These are phyloP conservation scores for Byasa hedistus DNA, from an alignment of 2,888 invertebrate species.

Conservation along the genomic window DNA sequence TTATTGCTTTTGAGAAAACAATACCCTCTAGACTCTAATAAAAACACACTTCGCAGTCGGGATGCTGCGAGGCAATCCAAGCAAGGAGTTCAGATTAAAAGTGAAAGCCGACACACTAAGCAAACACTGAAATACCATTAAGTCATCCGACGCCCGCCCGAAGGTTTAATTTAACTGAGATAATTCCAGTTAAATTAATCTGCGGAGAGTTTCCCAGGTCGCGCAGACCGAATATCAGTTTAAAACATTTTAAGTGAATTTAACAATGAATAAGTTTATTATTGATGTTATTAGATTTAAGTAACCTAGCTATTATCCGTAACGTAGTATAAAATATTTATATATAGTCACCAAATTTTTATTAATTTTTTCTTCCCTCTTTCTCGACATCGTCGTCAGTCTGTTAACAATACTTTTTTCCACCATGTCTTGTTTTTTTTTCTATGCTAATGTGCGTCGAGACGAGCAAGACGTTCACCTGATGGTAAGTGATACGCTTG, in stretches of 20 bases:
- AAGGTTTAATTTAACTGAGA: constrained; percentile 61
- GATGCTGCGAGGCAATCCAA: constrained; percentile 18
- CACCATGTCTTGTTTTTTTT: too few relatives aligned
- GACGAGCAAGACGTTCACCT: too few relatives aligned
- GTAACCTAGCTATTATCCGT: too few relatives aligned
- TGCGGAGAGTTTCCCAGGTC: constrained; percentile 25
- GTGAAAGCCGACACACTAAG: constrained; percentile 61
- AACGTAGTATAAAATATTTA: too few relatives aligned
- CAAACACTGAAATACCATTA: constrained; percentile 74
- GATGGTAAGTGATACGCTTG: too few relatives aligned
- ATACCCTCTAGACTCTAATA: constrained; percentile 22
- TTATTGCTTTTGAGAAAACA: constrained; percentile 29
- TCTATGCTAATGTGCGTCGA: too few relatives aligned
- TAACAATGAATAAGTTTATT: constrained; percentile 20
- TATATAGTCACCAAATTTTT: too few relatives aligned
- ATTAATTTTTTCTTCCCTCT: too few relatives aligned
- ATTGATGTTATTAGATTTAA: background rate
- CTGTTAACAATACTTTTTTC: too few relatives aligned
- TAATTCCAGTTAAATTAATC: constrained; percentile 44
- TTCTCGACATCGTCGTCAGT: too few relatives aligned
- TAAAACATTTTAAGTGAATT: constrained; percentile 18
- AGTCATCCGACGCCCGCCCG: constrained; percentile 56
- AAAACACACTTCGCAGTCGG: constrained; percentile 21
- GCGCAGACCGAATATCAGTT: constrained; percentile 27
- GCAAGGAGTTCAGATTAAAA: constrained; percentile 55